Evolutionary conservation across 2,113 vertebrate species (phyloP), one percentile per base, ranked within the genome.

Genomic region (Cephalopterus ornatus): DNA sequence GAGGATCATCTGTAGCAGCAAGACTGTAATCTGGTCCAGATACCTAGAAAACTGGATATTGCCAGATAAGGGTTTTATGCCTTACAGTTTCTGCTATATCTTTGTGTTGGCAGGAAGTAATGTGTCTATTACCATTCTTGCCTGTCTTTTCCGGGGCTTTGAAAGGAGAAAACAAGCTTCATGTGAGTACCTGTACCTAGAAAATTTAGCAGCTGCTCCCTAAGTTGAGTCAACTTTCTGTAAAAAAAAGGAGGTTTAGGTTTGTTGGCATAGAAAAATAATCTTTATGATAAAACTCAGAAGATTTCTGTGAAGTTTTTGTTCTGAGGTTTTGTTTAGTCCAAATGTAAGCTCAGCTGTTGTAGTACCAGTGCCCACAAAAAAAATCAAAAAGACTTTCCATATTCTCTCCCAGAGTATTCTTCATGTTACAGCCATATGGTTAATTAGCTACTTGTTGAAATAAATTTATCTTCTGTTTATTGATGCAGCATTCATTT

Each of bases 51-150:
- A 49, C 4, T 42, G 41, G 23, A 6, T 82, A 27, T 11, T 79
- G 23, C 20, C 21, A 59, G 44, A 10, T 59, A 75, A 52, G 7
- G 6, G n/a, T 67, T 85, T 75, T 50, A 59, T 79, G 13, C 27
- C 5, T 46, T 79, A 42, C 27, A 67, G 61, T 88, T 82, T 82
- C 23, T 82, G 22, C 50, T 53, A 5, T 75, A 30, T 67, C 23
- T 74, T 53, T 72, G 6, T 74, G 56, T 71, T 66, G 47, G 27
- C 62, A 67, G 71, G 66, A 74, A 44, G 23, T 44, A 41, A 35
- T 37, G 30, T 59, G 78, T 81, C 26, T 63, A 0, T 72, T 59
- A 63, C 14, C 0, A 0, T 72, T 78, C 65, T 93, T 87, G 41
- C 28, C 30, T 82, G 14, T 85, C 24, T 70, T 86, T 80, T 76